Base-by-base conservation (phyloP, 2,888 invertebrate species). In the Parasteatoda lunata region DNA sequence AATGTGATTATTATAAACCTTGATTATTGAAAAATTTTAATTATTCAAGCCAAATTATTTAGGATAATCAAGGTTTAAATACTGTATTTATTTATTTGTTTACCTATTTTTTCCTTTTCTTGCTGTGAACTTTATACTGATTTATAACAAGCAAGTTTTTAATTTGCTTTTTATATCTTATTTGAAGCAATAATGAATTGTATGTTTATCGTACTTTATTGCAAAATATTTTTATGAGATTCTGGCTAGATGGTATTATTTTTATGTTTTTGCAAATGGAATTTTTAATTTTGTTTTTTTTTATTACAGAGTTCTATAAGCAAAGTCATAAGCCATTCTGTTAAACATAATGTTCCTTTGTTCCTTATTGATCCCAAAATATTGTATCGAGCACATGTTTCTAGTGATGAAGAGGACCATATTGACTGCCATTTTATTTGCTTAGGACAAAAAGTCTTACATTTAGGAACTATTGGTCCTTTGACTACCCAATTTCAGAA, bases 381-480 rank as follows among this genome's bases (percentile, higher is more conserved):
- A 30, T 87, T 89, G 48, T 69, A 54, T 11, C 76, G 79, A 15
- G 79, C 89, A 30, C 64, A 85, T 6, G 79, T 86, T 30, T 30
- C 30, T 72, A 80, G 75, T 11, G 84, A 72, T 51, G 49, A 15
- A 13, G 47, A 54, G 45, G 73, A 75, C 9, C 15, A 71, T 59
- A 70, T 68, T 30, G 72, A 80, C 52, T 89, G 89, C 64, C 64
- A 79, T 70, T 54, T 88, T 48, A 75, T 89, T 64, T 89, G 89
- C 80, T 66, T 76, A 5, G 85, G 78, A 5, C 84, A 86, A 13
- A 83, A 85, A 78, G 71, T 90, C 0, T 87, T 88, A 54, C 89
- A 90, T 75, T 73, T 90, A 51, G 89, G 80, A 8, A 89, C 89
- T 68, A 82, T 90, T 51, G 88, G 88, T n/a, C 88, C 89, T n/a